These are phyloP conservation scores for Gopherus evgoodei DNA, from an alignment of 2,113 vertebrate genomes.

Conservation along the genomic window DNA sequence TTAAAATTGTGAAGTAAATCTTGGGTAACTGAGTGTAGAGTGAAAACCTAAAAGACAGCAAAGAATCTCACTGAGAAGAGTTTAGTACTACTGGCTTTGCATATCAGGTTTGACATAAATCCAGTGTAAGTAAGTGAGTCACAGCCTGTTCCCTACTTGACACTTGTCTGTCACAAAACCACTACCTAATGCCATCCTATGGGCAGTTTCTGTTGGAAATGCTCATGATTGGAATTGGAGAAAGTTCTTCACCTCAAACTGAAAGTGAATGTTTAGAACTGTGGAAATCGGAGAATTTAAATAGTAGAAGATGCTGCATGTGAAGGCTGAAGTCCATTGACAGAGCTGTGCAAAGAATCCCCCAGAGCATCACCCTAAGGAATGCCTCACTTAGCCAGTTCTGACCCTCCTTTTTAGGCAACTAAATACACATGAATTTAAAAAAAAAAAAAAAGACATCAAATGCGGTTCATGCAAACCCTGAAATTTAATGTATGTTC, in stretches of 20 bases:
- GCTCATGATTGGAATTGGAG: neutral
- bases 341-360: neutral
- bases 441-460: neutral
- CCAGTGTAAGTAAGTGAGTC: neutral
- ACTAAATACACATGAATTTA: neutral
- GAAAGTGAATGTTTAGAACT: neutral
- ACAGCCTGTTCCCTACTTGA: neutral
- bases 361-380: neutral
- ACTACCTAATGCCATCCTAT: neutral
- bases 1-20: neutral
- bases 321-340: accelerated
- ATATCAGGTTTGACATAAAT: neutral
- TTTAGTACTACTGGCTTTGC: neutral
- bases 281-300: neutral
- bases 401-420: neutral
- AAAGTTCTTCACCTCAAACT: neutral
- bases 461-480: neutral
- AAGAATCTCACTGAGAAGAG: neutral
- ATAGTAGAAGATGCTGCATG: neutral
- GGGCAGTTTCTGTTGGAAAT: neutral
- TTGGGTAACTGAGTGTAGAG: neutral
- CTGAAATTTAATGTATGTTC: neutral
- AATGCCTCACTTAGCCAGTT: neutral
- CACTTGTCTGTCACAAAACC: neutral
- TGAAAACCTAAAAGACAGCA: accelerated